Percentiles rank a stretch among this genome's conserved stretches.
phyloP scores from a whole-genome alignment of 1,140 invertebrate genomes.

The Ips typographus region DNA sequence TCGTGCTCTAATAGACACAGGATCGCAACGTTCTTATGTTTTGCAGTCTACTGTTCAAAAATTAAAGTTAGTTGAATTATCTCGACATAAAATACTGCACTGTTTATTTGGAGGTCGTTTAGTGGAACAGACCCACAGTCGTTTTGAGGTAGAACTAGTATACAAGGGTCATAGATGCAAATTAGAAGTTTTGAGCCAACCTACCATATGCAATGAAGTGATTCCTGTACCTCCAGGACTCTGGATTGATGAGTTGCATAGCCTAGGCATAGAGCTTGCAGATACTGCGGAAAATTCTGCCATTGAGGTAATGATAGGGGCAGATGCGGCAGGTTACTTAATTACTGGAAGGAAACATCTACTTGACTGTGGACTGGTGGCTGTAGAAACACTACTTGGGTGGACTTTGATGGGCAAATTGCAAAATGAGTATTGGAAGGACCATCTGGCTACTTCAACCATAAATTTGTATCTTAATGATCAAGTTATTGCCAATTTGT shows the following conservation, averaged over 20 bases:
- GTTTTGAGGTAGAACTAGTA: conserved; percentile 2
- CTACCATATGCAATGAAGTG: conserved; percentile 17
- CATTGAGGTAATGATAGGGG: conserved; percentile 41
- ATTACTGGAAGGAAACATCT: conserved; percentile 28
- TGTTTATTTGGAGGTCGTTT: background rate
- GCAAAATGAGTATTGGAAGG: background rate
- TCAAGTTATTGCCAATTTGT: conserved; percentile 18
- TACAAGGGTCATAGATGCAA: conserved; percentile 2
- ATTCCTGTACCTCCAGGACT: background rate
- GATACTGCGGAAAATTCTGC: conserved; percentile 15
- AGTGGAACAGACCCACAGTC: conserved; percentile 4
- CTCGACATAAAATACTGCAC: background rate
- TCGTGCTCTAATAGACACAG: too few species aligned
- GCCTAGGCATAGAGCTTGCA: conserved; percentile 19
- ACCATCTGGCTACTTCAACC: conserved; percentile 9
- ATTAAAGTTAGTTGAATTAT: too few species aligned
- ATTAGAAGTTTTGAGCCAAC: conserved; percentile 30
- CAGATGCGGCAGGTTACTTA: conserved; percentile 45
- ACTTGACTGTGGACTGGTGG: conserved; percentile 41
- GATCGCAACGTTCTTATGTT: too few species aligned
- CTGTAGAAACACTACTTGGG: conserved; percentile 45
- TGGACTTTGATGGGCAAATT: conserved; percentile 44
- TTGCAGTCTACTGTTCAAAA: too few species aligned
- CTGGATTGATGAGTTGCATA: conserved; percentile 22
- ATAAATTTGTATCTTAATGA: conserved; percentile 19